Conservation (phyloP, 2,888 invertebrate species). For the Diaperis boleti region DNA sequence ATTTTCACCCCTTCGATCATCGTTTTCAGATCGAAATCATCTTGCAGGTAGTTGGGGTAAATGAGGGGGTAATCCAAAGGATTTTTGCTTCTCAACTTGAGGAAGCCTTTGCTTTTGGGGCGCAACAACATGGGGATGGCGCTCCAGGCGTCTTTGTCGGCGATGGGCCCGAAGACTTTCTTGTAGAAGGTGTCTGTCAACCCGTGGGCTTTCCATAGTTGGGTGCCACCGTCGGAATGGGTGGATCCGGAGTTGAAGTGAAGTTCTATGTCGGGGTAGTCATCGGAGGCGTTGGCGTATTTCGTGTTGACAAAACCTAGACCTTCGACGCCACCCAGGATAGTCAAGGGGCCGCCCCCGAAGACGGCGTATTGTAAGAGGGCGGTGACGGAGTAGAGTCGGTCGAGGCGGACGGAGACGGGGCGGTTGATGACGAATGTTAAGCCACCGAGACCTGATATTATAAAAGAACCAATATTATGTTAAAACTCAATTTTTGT, state of each 20-base stretch:
- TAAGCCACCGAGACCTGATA: slow-evolving; percentile 85
- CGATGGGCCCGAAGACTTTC: slow-evolving; percentile 79
- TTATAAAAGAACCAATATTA: no score
- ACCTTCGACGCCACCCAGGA: slow-evolving; percentile 87
- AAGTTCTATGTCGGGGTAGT: slow-evolving; percentile 91
- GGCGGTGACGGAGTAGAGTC: slow-evolving; percentile 83
- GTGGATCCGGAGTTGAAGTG: slow-evolving; percentile 91
- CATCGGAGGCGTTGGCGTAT: slow-evolving; percentile 81
- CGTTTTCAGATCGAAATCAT: slow-evolving; percentile 83
- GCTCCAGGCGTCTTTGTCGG: slow-evolving; percentile 84
- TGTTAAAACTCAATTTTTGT: no score
- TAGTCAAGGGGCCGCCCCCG: slow-evolving; percentile 86
- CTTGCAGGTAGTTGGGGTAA: slow-evolving; percentile 90
- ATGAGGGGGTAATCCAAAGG: slow-evolving; percentile 92
- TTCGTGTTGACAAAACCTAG: slow-evolving; percentile 92
- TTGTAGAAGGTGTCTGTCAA: slow-evolving; percentile 81
- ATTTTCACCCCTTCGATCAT: slow-evolving; percentile 90
- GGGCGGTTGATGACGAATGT: slow-evolving; percentile 85
- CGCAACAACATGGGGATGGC: slow-evolving; percentile 87
- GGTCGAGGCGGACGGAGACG: slow-evolving; percentile 83
- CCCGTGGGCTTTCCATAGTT: slow-evolving; percentile 84
- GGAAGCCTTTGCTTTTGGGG: slow-evolving; percentile 85
- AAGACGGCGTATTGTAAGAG: slow-evolving; percentile 87
- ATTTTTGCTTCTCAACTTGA: slow-evolving; percentile 84
- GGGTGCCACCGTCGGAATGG: slow-evolving; percentile 87